Conservation (phyloP, 2,113 vertebrate species). For the Crotalus helleri region DNA sequence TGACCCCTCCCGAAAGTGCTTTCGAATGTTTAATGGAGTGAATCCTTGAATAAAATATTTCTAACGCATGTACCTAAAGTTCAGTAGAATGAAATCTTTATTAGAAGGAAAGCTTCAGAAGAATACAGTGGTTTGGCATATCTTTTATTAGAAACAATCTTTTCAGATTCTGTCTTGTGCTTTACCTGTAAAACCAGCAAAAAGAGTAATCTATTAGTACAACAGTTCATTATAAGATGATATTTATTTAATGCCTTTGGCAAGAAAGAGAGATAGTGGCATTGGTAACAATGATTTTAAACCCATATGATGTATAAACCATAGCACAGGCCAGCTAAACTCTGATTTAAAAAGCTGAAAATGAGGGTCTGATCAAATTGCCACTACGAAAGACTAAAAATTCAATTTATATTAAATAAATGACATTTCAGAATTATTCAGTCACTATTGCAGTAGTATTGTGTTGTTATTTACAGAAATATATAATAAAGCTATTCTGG, state of each 20-base stretch:
- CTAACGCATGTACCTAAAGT: constrained; percentile 16
- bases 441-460: not conserved
- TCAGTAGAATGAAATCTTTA: not conserved
- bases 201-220: constrained; percentile 26
- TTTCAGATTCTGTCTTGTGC: constrained; percentile 26
- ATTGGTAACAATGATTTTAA: constrained; percentile 60
- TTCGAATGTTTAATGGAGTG: not conserved
- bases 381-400: constrained; percentile 50
- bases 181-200: constrained; percentile 18
- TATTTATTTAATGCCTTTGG: constrained; percentile 41
- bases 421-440: constrained; percentile 45
- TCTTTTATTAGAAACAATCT: constrained; percentile 26
- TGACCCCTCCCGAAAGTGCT: not conserved
- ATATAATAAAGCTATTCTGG: constrained; percentile 15
- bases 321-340: constrained; percentile 23
- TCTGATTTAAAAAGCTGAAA: constrained; percentile 45
- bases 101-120: not conserved
- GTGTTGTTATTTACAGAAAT: constrained; percentile 32
- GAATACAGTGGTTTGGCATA: not conserved
- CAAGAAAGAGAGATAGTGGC: constrained; percentile 25
- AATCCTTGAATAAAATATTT: constrained; percentile 27
- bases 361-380: constrained; percentile 35
- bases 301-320: constrained; percentile 46
- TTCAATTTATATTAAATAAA: constrained; percentile 40
- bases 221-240: constrained; percentile 35